Base-by-base conservation (phyloP, 2,888 invertebrate genomes). In the Anarsia innoxiella region DNA sequence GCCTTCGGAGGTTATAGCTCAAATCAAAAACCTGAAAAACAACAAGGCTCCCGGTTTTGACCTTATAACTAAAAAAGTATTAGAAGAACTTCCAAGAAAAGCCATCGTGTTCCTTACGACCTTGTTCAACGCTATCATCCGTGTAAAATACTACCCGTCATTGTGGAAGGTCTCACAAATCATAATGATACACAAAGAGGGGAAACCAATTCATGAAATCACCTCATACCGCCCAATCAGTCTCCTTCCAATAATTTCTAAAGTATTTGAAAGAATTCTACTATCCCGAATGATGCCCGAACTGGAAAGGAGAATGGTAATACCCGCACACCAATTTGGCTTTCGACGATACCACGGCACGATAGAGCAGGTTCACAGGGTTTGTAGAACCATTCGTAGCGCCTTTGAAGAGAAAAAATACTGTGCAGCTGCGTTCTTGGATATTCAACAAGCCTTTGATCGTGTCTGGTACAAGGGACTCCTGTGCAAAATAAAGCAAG, bases 201-300 rank as follows among this genome's bases (percentile, higher is more conserved):
- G 26, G 3, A 26, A 26, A 31, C 32, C 36, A 1, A 10, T 31
- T 4, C 11, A 44, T 6, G 35, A 41, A 12, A 34, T 36, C 2
- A 31, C 34, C 6, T 46, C 45, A 1, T 48, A 46, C 25, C 35
- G 42, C 12, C 45, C 44, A 1, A 41, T 46, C 8, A 45, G 46
- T 23, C 29, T 48, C 1, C 29, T 44, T 9, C 42, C 44, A 0
- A 11, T 42, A 2, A 9, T 42, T 9, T 44, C 44, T 8, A n/a
- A n/a, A n/a, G n/a, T n/a, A n/a, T n/a, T n/a, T n/a, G n/a, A n/a
- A n/a, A n/a, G n/a, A n/a, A n/a, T 37, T 5, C 15, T 48, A 0
- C 36, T 44, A 3, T 14, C 9, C 0, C 19, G 42, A 5, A 6
- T 48, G 2, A 1, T 2, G 1, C 13, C 25, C 6, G 12, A 33